These are phyloP conservation scores for Odontothrips loti DNA, from an alignment of 2,888 invertebrate genomes.

Conservation along the genomic window DNA sequence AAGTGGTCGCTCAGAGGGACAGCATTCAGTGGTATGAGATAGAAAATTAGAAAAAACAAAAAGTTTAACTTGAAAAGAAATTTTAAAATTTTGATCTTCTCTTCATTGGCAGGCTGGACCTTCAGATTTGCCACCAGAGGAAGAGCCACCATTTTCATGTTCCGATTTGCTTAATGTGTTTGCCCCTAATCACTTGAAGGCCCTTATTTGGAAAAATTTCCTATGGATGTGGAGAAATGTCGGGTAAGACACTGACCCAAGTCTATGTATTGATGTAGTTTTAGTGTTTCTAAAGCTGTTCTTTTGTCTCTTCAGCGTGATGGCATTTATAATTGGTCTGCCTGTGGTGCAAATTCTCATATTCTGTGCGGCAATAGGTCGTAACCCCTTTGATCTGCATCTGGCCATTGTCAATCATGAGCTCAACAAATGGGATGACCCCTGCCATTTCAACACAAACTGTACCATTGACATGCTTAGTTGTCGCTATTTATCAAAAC, in stretches of 20 bases:
- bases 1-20: constrained; percentile 50
- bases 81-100: not conserved
- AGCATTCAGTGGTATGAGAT: not conserved
- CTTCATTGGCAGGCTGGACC: constrained; percentile 42
- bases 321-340: constrained; percentile 79
- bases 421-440: constrained; percentile 47
- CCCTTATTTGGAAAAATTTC: constrained; percentile 83
- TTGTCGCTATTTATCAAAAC: constrained; percentile 69
- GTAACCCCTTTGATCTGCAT: constrained; percentile 70
- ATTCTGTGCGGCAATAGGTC: constrained; percentile 86
- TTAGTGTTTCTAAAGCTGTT: not conserved
- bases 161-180: constrained; percentile 61
- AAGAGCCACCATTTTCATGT: constrained; percentile 54
- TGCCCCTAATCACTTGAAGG: constrained; percentile 68
- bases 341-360: constrained; percentile 81
- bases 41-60: not conserved
- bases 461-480: constrained; percentile 67
- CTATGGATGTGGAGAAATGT: constrained; percentile 81
- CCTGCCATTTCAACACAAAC: constrained; percentile 45
- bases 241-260: constrained; percentile 53
- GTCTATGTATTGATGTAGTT: not conserved
- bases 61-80: not conserved
- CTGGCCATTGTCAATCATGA: constrained; percentile 81
- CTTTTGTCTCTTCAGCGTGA: constrained; percentile 53
- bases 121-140: constrained; percentile 67